Base-by-base conservation (phyloP, 2,113 vertebrate genomes). In the Psilopsiagon aurifrons region DNA sequence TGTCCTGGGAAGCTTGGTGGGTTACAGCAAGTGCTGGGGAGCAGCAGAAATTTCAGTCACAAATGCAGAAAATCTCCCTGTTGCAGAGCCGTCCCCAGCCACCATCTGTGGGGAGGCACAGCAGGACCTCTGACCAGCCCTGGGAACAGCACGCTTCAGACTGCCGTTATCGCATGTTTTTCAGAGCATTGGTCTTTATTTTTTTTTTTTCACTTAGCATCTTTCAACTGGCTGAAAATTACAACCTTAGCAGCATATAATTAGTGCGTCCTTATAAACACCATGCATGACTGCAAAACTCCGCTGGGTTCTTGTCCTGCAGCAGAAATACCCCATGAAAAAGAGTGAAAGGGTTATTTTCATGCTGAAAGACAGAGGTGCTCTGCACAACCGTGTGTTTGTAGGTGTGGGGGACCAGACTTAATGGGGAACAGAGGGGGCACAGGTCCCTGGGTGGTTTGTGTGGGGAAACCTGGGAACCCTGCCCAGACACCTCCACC, bases 381-480 rank as follows among this genome's bases (percentile, higher is more conserved):
- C 8, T 39, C 52, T 92, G 75, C 71, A 76, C 17, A 27, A 18
- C 29, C 5, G 0, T 3, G 15, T 47, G 28, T 41, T 47, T 47
- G 17, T 13, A 71, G 68, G 31, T 29, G 18, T 66, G 62, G 33
- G 68, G 23, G 52, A 73, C 3, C 2, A 8, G 57, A 24, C 11
- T 86, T 10, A 17, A 1, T 6, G 0, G 4, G 59, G 9, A 84
- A 17, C 20, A 24, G 67, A 28, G 57, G 0, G 3, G 33, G 16
- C 10, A 2, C 1, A 2, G 52, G 49, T 66, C 27, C 49, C 20
- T 3, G 5, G 16, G 29, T 1, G 0, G 16, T 63, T 35, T 17
- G 41, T 49, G 39, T 1, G 2, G 10, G 55, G 20, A 44, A 19
- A 28, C 33, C 0, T 0, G 41, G 33, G 5, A 4, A 55, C 31